Percentiles rank a stretch among this genome's conserved stretches.
Conservation (phyloP, 2,888 invertebrate species). For the Augiades crinisus region DNA sequence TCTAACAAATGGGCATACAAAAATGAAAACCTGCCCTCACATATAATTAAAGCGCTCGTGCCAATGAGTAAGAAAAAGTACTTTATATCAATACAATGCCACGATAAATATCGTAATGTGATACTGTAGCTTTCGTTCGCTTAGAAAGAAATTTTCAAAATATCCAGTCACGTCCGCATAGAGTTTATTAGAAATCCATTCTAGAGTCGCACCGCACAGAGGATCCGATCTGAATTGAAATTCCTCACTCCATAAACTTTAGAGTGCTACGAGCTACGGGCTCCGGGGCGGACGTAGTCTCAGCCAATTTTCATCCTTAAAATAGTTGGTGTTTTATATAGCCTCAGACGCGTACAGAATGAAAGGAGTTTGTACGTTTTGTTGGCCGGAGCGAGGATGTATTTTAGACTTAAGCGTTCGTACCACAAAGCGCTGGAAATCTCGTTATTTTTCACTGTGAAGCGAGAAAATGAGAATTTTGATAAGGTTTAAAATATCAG, state of each 20-base stretch:
- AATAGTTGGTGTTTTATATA: constrained; percentile 21
- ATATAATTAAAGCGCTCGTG: no score
- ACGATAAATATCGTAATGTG: no score
- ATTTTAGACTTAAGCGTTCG: constrained; percentile 23
- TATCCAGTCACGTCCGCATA: neutral
- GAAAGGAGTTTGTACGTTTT: constrained; percentile 20
- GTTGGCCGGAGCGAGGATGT: constrained; percentile 10
- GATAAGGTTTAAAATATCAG: no score
- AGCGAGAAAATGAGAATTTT: no score
- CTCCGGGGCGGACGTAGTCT: constrained; percentile 12
- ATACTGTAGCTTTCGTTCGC: no score
- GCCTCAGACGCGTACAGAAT: constrained; percentile 7
- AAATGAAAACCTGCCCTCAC: no score
- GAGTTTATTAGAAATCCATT: constrained; percentile 16
- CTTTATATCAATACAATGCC: no score
- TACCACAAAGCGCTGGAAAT: neutral
- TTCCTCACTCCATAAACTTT: constrained; percentile 18
- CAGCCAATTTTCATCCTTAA: constrained; percentile 22
- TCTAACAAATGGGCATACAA: no score
- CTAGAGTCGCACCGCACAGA: constrained; percentile 6
- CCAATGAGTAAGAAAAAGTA: no score
- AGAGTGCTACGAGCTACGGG: neutral
- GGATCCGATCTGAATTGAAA: constrained; percentile 23
- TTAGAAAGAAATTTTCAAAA: no score
- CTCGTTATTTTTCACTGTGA: neutral